These are phyloP conservation scores for Naja naja DNA, from an alignment of 2,113 vertebrate genomes.

Conservation along the genomic window DNA sequence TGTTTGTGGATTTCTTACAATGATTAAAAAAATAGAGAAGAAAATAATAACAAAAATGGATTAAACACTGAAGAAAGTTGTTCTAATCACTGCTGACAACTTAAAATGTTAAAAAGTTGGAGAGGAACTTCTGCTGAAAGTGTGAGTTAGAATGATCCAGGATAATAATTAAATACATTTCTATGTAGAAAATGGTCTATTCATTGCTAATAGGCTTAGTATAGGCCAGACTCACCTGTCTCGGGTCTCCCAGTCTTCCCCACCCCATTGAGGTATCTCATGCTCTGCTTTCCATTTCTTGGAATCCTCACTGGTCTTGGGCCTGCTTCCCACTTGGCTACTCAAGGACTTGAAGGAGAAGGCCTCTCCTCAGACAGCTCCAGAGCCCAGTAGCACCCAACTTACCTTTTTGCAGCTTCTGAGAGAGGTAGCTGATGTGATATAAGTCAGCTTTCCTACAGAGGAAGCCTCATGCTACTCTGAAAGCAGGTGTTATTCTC, in stretches of 20 bases:
- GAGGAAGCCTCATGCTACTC: background rate
- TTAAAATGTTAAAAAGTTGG: background rate
- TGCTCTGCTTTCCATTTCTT: background rate
- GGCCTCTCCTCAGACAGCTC: background rate
- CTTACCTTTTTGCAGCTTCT: background rate
- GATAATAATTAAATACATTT: background rate
- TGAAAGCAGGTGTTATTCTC: background rate
- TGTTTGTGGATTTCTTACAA: background rate
- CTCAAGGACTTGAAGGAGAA: background rate
- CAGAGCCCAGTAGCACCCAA: background rate
- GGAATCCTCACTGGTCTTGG: background rate
- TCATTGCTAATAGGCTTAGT: background rate
- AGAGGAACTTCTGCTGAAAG: background rate
- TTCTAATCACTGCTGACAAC: background rate
- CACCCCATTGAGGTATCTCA: background rate
- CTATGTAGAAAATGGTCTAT: background rate
- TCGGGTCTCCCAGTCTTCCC: background rate
- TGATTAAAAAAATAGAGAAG: background rate
- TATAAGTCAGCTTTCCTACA: background rate
- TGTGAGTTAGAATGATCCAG: background rate
- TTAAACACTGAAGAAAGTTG: background rate
- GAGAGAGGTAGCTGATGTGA: background rate
- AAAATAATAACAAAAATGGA: background rate
- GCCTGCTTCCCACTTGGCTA: background rate
- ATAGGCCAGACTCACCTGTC: background rate